Evolutionary conservation across 2,888 invertebrate species (phyloP), one percentile per base, ranked within the genome.

Genomic region (Drosophila sordidula): DNA sequence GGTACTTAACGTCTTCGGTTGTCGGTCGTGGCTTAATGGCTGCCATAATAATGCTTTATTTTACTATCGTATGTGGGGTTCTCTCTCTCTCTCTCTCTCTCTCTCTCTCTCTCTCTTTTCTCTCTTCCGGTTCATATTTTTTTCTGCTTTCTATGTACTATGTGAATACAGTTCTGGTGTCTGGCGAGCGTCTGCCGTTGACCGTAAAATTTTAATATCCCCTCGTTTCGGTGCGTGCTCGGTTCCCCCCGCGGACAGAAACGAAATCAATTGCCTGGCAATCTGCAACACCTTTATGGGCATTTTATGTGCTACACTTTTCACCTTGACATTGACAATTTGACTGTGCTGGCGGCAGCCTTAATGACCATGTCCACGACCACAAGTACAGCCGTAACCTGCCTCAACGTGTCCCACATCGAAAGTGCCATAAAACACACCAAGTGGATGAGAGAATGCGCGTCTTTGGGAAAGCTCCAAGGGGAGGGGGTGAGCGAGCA

Each of bases 311-410:
- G 80, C 67, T 54, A 75, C 81, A 84, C 84, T 84, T 83, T 88
- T 89, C 83, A 89, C 89, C 86, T 86, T 86, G 86, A 89, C 86
- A 86, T 89, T 86, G 87, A 80, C 89, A 84, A 86, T 76, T 75
- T 68, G 73, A 68, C 61, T 70, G 50, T 57, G 64, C 64, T 55
- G 64, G 36, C 64, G 26, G 34, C 62, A 57, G 74, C 63, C 63
- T 61, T 75, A 82, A 69, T 72, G 69, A 73, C 65, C 65, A 73
- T 59, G 61, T 66, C 70, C 67, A 49, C 57, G 61, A 38, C 38
- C 45, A 16, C 57, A 64, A 34, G 38, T 38, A 32, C 54, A 58
- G 32, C 26, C 38, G 22, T 73, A 90, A 90, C 91, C 90, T 90
- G 87, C 88, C 87, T 61, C 88, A 89, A 80, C 57, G 63, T 73